Evolutionary conservation across 2,113 vertebrate genomes (phyloP).

Genomic region (Dascyllus trimaculatus): DNA sequence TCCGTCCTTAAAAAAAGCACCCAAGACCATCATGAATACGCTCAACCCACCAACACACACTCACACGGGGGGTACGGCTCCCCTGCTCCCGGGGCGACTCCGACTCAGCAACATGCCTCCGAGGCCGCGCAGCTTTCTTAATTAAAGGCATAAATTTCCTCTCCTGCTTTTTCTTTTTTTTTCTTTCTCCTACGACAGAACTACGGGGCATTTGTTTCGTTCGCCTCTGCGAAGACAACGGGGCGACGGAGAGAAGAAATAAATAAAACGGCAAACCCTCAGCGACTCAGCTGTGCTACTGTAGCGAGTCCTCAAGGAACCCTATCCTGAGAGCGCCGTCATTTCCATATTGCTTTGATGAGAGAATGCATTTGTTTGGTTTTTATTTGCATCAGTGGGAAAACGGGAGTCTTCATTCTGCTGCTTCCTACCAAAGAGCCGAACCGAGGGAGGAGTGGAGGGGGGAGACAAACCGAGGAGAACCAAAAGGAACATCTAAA

Average conservation of each 20-base stretch:
- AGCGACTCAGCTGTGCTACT: conserved; percentile 46
- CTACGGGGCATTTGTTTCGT: conserved; percentile 44
- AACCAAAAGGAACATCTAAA: not conserved
- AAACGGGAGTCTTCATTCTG: conserved; percentile 23
- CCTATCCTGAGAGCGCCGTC: conserved; percentile 62
- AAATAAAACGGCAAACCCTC: conserved; percentile 57
- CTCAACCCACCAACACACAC: conserved; percentile 14
- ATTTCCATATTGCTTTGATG: conserved; percentile 82
- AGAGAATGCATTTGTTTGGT: conserved; percentile 64
- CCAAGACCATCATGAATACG: conserved; percentile 44
- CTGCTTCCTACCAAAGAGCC: not conserved
- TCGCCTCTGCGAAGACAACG: conserved; percentile 35
- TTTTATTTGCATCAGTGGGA: conserved; percentile 67
- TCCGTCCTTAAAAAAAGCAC: conserved; percentile 22
- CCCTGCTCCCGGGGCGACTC: conserved; percentile 46
- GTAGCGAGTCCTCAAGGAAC: conserved; percentile 67
- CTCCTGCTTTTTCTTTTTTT: not conserved
- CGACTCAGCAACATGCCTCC: conserved; percentile 59
- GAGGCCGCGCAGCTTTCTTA: conserved; percentile 68
- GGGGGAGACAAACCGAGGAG: not conserved
- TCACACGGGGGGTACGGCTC: not conserved
- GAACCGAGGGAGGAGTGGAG: not conserved
- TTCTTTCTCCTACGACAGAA: conserved; percentile 33
- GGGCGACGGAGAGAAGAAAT: conserved; percentile 30
- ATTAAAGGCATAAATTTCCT: conserved; percentile 79